These are phyloP conservation scores for Manacus vitellinus DNA, from an alignment of 2,113 vertebrate genomes.

Conservation along the genomic window DNA sequence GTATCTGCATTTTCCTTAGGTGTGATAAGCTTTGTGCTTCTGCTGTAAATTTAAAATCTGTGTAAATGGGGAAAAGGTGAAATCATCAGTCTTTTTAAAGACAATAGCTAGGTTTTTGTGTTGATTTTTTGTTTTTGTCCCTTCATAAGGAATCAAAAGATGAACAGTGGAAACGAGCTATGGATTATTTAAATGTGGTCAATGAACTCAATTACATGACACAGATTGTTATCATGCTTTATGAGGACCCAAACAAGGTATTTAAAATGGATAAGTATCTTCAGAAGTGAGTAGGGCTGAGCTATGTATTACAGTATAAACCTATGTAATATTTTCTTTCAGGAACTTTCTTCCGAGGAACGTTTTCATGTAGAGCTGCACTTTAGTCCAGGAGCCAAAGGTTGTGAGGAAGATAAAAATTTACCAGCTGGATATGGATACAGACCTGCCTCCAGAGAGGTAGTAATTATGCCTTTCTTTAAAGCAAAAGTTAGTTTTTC, in stretches of 20 bases:
- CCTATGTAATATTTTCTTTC: conserved; percentile 8
- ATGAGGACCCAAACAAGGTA: conserved; percentile 93
- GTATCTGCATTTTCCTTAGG: not conserved
- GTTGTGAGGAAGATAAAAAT: conserved; percentile 91
- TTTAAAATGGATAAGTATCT: not conserved
- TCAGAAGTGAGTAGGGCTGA: not conserved
- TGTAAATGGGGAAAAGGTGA: not conserved
- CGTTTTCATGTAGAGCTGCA: conserved; percentile 91
- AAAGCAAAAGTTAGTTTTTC: not conserved
- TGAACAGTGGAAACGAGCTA: conserved; percentile 91
- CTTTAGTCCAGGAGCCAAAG: conserved; percentile 91
- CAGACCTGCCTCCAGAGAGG: conserved; percentile 89
- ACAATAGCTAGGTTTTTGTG: not conserved
- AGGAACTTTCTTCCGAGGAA: conserved; percentile 89
- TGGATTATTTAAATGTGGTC: conserved; percentile 90
- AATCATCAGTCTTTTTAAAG: not conserved
- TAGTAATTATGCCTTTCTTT: conserved; percentile 36
- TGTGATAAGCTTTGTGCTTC: not conserved
- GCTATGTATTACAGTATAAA: not conserved
- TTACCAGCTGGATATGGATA: conserved; percentile 90
- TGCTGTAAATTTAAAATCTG: not conserved
- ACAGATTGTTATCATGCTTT: conserved; percentile 93
- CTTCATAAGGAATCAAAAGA: conserved; percentile 84
- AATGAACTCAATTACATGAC: conserved; percentile 94
- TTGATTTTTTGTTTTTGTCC: not conserved